These are phyloP conservation scores for Strix aluco DNA, from an alignment of 2,113 vertebrate genomes.

Conservation along the genomic window DNA sequence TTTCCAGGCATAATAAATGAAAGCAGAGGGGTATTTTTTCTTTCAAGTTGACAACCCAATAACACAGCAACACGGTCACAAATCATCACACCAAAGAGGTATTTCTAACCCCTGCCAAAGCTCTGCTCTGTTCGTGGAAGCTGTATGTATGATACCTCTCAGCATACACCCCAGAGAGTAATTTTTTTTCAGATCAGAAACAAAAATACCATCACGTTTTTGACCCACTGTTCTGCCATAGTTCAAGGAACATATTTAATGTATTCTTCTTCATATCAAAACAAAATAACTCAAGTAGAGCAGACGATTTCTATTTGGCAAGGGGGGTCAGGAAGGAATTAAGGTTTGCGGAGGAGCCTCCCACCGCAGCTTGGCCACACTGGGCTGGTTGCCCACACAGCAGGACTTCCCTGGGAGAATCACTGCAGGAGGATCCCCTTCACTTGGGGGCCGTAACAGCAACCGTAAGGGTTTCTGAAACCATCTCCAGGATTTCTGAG, in stretches of 20 bases:
- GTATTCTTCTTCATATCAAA: not conserved
- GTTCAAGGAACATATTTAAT: not conserved
- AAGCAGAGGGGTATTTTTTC: not conserved
- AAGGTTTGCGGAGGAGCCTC: not conserved
- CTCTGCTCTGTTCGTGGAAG: not conserved
- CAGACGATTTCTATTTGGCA: not conserved
- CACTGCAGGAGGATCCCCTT: not conserved
- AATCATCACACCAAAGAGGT: not conserved
- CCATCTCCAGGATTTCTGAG: not conserved
- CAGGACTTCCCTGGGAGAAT: not conserved
- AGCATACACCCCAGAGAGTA: not conserved
- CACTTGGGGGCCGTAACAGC: not conserved
- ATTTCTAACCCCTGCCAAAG: not conserved
- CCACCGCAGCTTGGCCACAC: fast-evolving
- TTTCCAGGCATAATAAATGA: not conserved
- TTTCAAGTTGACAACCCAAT: not conserved
- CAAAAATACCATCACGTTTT: not conserved
- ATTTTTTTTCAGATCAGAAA: not conserved
- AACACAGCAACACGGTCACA: not conserved
- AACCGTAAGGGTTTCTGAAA: not conserved
- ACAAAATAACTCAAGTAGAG: not conserved
- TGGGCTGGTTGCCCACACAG: not conserved
- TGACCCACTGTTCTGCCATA: not conserved
- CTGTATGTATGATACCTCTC: not conserved
- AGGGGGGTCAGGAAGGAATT: not conserved